Base-by-base conservation (phyloP, 1,140 invertebrate genomes). In the Aphis craccivora region DNA sequence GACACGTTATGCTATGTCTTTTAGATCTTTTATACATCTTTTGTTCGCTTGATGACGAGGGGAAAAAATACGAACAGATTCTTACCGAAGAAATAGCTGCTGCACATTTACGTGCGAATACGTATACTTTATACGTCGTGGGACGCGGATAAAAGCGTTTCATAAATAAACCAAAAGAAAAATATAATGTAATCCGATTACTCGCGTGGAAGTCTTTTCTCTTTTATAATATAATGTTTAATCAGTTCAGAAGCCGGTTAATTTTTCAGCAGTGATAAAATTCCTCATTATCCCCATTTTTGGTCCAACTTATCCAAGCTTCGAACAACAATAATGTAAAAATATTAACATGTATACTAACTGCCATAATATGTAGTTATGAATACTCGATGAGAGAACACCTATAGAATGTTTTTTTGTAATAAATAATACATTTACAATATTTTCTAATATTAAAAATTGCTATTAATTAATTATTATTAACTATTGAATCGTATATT, bases 171-270 rank as follows among this genome's bases (percentile, higher is more conserved):
- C 14, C 30, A 4, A 76, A n/a, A 20, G 60, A n/a, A n/a, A 67
- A n/a, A n/a, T 76, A 76, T n/a, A 76, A 76, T 18, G 60, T 76
- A 76, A 76, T 76, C 60, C 60, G 60, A 76, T 76, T 76, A 76
- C n/a, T 76, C 60, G n/a, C 5, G 2, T 14, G 60, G 60, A 20
- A 76, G 60, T 76, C 60, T 76, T 76, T 76, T 18, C 30, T 76
- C 14, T 76, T 76, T 18, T 76, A 76, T n/a, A 35, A 18, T 35
- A n/a, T 67, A 67, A n/a, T 76, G 30, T 76, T 76, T 76, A 76
- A 76, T 76, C 60, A 76, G 60, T 76, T n/a, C n/a, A 18, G 60
- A n/a, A n/a, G 60, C 60, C 5, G 60, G 60, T 35, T 76, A 76
- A 76, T 76, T 76, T 76, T 76, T 76, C 60, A n/a, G n/a, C 30